Percentiles rank a stretch among this genome's conserved stretches.
These are phyloP conservation scores for Papilio gigon DNA, from an alignment of 2,888 invertebrate genomes.

Conservation along the genomic window DNA sequence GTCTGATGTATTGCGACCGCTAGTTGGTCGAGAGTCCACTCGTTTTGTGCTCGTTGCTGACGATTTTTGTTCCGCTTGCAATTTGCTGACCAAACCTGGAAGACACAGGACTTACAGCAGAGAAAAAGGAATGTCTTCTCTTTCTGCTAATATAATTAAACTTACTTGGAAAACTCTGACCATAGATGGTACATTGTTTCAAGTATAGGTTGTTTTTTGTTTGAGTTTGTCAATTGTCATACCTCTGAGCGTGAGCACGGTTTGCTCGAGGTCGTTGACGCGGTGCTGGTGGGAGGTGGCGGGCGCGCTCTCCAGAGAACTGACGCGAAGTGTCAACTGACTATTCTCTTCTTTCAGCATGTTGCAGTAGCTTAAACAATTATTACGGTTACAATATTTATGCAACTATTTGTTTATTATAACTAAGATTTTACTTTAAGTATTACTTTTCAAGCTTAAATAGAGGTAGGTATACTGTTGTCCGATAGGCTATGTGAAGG, in stretches of 20 bases:
- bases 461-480: too few relatives aligned
- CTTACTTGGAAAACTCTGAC: too few relatives aligned
- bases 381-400: neutral
- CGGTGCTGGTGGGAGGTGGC: conserved; percentile 63
- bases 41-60: conserved; percentile 52
- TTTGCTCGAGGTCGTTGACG: conserved; percentile 77
- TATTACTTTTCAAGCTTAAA: too few relatives aligned
- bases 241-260: conserved; percentile 78
- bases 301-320: conserved; percentile 59
- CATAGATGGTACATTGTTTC: too few relatives aligned
- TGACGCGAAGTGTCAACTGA: conserved; percentile 69
- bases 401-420: too few relatives aligned
- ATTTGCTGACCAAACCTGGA: conserved; percentile 73
- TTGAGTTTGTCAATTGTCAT: conserved; percentile 17
- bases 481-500: too few relatives aligned
- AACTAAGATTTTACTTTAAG: too few relatives aligned
- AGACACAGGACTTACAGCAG: neutral
- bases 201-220: too few relatives aligned
- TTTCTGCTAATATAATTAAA: too few relatives aligned
- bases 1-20: conserved; percentile 64
- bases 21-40: conserved; percentile 65
- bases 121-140: too few relatives aligned
- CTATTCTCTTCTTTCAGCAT: conserved; percentile 84
- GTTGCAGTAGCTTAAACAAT: conserved; percentile 79
- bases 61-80: conserved; percentile 70